Base-by-base conservation (phyloP, 2,888 invertebrate genomes). In the Fissipunctia ypsillon region DNA sequence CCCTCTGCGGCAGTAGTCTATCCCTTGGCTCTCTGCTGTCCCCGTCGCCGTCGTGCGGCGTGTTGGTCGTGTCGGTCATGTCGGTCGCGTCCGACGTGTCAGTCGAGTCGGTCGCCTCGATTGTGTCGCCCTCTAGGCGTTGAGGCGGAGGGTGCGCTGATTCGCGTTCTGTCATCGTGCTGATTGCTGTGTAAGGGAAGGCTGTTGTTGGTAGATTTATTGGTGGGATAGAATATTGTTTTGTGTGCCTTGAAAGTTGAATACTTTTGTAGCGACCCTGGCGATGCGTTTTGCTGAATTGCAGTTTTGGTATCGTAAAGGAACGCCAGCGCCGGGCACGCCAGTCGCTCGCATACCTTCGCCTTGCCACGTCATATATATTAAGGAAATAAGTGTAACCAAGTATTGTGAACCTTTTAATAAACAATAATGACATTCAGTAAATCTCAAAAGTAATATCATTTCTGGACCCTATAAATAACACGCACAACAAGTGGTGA, bases 111-210 rank as follows among this genome's bases (percentile, higher is more conserved):
- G 85, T 76, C 67, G 86, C 61, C 6, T 86, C 86, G 35, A 50
- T 41, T 0, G 91, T 90, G 76, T 85, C 81, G 14, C 48, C 77
- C 74, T 77, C 86, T 16, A 87, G 74, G 5, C 83, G 86, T 0
- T 87, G 97, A 78, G 80, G 95, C 89, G 31, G 98, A 1, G 93
- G 98, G 96, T 99, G 99, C 0, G 99, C 99, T 0, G 98, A 98
- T 91, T 99, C 98, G 74, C 98, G 97, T 93, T 99, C 99, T 7
- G 99, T 99, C 98, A 99, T 99, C 85, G 98, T 98, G 69, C 98
- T 98, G 83, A 99, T 98, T 28, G 97, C 98, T 97, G 87, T 16
- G 60, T 41, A 52, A 25, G 52, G 59, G 52, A 65, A n/a, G 14
- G 25, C 57, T 69, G 38, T 25, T 31, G 25, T 41, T 61, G 41